Evolutionary conservation across 2,113 vertebrate genomes (phyloP), one percentile per base, ranked within the genome.

Genomic region (Perca schrenkii): DNA sequence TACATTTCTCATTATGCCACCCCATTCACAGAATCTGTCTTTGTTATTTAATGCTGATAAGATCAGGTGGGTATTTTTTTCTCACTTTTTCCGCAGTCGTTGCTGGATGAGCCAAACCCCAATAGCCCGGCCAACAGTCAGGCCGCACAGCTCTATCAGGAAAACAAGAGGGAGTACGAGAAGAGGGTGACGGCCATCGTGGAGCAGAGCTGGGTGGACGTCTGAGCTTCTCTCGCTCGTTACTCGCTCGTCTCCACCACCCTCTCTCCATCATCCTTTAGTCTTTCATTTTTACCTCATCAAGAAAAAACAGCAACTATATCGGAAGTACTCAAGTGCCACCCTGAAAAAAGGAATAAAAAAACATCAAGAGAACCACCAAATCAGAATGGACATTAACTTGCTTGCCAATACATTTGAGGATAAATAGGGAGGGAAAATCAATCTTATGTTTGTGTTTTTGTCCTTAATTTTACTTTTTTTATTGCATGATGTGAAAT

Each of bases 41-140:
- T 79, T 31, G 21, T 47, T 54, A 22, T 47, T 54, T 13, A 54
- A 47, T 56, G n/a, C 12, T 63, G 6, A 1, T 47, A n/a, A 60
- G 21, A 53, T 6, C 14, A 25, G 7, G 1, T 69, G 28, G 11
- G 65, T 28, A 19, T 50, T 46, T 36, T 36, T 53, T 14, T 53
- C 2, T 74, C 2, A 58, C 77, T 60, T 36, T 67, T 19, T 16
- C 36, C 36, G 2, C 86, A 99, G 98, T 99, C 98, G 72, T 96
- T 99, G 93, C 94, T 99, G 91, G 98, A 99, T 74, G 98, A 99
- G 94, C 98, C 98, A 1, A 99, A 99, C 87, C 98, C 98, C 54
- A 99, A 99, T 94, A 99, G 98, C 86, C 98, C 98, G 52, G 98
- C 98, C 49, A 99, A 99, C 94, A 99, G 98, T 87, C 98, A 99